Conservation (phyloP, 2,113 vertebrate species). For the Cyrtonyx montezumae region DNA sequence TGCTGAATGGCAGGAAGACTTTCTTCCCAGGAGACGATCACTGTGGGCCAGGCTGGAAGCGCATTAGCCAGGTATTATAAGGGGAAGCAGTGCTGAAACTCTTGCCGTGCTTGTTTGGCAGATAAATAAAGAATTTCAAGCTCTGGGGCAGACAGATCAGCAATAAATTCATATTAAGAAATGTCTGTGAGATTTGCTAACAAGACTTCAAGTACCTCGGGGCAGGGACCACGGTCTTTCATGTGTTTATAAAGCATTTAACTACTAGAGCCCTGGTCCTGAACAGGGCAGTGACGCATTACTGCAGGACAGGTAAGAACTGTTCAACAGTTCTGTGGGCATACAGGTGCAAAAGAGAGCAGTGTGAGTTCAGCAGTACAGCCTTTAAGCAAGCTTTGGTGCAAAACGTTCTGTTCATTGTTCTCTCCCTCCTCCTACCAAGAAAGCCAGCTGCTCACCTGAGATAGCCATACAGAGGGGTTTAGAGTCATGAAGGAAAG, state of each 20-base stretch:
- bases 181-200: constrained; percentile 66
- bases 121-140: constrained; percentile 70
- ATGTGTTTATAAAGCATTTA: neutral
- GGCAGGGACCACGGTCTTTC: neutral
- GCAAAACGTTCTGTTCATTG: neutral
- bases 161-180: constrained; percentile 63
- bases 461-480: accelerated
- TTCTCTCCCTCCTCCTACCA: neutral
- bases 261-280: neutral
- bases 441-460: neutral
- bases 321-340: neutral
- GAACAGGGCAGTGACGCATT: neutral
- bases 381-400: neutral
- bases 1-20: constrained; percentile 44
- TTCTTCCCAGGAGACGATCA: constrained; percentile 58
- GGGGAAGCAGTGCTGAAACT: constrained; percentile 63
- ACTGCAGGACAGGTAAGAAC: neutral
- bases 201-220: neutral
- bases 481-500: neutral
- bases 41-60: constrained; percentile 56
- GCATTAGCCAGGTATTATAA: constrained; percentile 12
- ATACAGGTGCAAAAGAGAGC: neutral
- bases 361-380: neutral
- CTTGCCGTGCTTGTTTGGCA: constrained; percentile 62
- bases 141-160: constrained; percentile 69